Conservation (phyloP, 2,888 invertebrate species). For the Spodoptera littoralis region DNA sequence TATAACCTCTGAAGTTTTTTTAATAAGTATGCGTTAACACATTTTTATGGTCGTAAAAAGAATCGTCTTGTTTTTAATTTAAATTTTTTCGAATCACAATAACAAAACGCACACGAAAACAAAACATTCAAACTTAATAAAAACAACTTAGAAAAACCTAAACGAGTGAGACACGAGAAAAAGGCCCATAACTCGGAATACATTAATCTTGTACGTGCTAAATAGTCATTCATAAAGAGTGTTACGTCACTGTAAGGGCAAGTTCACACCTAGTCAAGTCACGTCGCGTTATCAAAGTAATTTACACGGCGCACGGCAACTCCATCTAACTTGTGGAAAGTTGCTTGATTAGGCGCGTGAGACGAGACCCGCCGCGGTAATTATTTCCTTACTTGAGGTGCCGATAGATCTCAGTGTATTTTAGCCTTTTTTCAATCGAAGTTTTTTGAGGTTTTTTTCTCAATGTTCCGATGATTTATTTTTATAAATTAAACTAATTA, state of each 20-base stretch:
- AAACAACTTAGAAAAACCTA: no score
- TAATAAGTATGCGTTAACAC: no score
- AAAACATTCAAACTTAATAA: no score
- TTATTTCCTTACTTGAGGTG: conserved; percentile 60
- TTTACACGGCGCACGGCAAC: conserved; percentile 77
- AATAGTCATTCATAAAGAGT: conserved; percentile 45
- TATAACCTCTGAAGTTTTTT: no score
- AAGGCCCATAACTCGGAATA: conserved; percentile 12
- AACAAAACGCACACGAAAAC: no score
- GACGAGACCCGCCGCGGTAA: conserved; percentile 66
- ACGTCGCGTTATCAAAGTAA: conserved; percentile 80
- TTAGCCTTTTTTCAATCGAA: conserved; percentile 15
- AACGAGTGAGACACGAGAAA: conserved; percentile 9
- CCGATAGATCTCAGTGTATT: conserved; percentile 37
- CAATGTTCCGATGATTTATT: no score
- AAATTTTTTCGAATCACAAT: no score
- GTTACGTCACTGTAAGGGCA: conserved; percentile 61
- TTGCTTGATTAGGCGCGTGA: conserved; percentile 84
- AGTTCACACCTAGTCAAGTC: conserved; percentile 73
- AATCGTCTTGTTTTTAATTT: no score
- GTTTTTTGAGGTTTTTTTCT: no score
- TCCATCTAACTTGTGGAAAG: conserved; percentile 80
- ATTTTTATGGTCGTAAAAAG: no score
- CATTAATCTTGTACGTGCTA: conserved; percentile 46
- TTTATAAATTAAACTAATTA: no score